A percentile compares a stretch with the other conserved stretches of the same genome.
These are phyloP conservation scores for Cephalopterus ornatus DNA, from an alignment of 2,113 vertebrate genomes.

Conservation along the genomic window DNA sequence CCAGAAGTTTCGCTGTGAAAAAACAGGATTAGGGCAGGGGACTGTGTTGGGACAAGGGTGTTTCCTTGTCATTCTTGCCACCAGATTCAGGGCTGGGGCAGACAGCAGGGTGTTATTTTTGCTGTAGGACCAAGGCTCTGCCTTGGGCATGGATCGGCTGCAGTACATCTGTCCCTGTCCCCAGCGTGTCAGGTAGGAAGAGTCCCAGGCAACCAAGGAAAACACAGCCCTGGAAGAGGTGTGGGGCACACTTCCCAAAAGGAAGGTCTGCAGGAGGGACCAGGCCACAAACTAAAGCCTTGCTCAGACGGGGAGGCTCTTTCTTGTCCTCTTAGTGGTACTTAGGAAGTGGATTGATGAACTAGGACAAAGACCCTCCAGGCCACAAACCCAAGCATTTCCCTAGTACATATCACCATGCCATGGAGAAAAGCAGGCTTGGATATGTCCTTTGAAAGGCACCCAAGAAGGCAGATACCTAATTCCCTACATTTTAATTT, in stretches of 20 bases:
- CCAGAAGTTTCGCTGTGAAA: background rate
- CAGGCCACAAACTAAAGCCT: background rate
- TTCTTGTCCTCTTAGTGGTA: background rate
- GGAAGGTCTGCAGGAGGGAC: background rate
- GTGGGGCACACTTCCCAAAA: background rate
- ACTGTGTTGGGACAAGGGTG: background rate
- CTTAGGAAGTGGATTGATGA: background rate
- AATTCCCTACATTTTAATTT: background rate
- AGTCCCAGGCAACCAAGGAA: background rate
- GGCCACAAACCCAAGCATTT: background rate
- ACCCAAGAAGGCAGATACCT: background rate
- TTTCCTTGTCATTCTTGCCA: background rate
- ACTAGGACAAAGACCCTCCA: background rate
- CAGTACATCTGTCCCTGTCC: accelerated
- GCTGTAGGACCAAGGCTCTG: background rate
- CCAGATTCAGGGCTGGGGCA: background rate
- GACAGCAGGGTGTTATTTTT: background rate
- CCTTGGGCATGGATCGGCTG: background rate
- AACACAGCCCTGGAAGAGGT: background rate
- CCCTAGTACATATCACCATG: background rate
- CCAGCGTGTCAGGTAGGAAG: accelerated
- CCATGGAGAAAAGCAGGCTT: background rate
- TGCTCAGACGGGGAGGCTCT: accelerated
- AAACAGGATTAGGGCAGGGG: background rate
- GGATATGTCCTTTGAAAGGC: background rate